Conservation (phyloP, 2,113 vertebrate genomes). For the Rhynchopsitta pachyrhyncha region DNA sequence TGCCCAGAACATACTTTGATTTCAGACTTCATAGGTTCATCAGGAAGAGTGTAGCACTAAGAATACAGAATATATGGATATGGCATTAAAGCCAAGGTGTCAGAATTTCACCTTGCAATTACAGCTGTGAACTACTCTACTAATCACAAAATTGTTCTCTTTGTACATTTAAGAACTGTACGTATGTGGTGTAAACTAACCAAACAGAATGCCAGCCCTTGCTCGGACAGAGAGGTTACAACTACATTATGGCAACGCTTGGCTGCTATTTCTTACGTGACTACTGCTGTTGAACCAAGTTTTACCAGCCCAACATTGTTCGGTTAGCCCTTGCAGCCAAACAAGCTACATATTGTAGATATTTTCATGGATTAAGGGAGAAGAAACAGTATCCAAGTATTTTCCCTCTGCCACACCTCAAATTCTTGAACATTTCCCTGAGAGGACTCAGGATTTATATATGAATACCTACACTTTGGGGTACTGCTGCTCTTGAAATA, state of each 20-base stretch:
- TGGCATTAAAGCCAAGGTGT: background rate
- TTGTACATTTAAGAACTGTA: background rate
- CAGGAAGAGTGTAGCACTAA: background rate
- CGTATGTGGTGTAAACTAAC: background rate
- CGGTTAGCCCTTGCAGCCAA: background rate
- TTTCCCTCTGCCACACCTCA: background rate
- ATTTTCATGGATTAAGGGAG: background rate
- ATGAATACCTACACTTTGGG: background rate
- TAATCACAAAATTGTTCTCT: background rate
- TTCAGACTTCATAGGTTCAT: background rate
- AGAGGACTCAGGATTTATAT: background rate
- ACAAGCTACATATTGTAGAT: background rate
- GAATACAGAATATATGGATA: background rate
- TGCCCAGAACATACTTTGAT: background rate
- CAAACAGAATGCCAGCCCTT: background rate
- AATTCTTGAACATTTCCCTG: background rate
- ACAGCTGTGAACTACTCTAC: fast-evolving
- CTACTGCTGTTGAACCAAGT: background rate
- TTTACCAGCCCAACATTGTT: background rate
- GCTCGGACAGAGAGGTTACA: background rate
- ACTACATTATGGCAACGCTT: background rate
- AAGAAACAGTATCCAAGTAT: background rate
- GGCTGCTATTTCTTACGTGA: background rate
- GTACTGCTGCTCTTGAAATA: background rate
- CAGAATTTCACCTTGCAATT: background rate